phyloP scores from a whole-genome alignment of 2,888 invertebrate genomes.

The Dicranocentrus wangi region DNA sequence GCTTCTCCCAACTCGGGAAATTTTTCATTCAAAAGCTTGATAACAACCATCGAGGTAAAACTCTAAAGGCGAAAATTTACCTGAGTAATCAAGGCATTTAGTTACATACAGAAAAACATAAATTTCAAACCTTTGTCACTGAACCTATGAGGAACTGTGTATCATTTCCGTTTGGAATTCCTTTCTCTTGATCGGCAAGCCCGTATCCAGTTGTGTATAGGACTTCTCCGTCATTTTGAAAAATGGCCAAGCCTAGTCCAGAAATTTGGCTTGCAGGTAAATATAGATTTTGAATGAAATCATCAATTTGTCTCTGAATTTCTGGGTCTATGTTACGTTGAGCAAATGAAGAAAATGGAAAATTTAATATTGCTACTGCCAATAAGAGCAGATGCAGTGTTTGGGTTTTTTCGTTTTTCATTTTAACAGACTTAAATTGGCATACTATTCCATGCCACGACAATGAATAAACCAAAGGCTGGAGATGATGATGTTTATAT shows the following conservation, averaged over 20 bases:
- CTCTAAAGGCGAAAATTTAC: conserved; percentile 11
- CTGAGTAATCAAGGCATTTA: background rate
- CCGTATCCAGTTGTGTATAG: conserved; percentile 54
- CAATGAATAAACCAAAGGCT: too few species aligned
- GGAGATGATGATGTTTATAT: too few species aligned
- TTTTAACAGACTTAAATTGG: too few species aligned
- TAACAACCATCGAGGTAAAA: conserved; percentile 46
- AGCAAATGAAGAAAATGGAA: too few species aligned
- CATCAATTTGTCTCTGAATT: conserved; percentile 16
- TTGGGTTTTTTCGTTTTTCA: too few species aligned
- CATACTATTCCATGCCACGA: too few species aligned
- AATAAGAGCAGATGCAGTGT: too few species aligned
- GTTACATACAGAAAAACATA: background rate
- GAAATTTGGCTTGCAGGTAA: conserved; percentile 36
- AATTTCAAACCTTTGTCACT: conserved; percentile 64
- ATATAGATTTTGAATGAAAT: conserved; percentile 37
- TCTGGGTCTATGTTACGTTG: conserved; percentile 23
- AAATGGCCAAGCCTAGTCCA: conserved; percentile 52
- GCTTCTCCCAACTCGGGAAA: conserved; percentile 62
- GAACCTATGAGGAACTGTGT: conserved; percentile 61
- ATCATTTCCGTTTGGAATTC: conserved; percentile 32
- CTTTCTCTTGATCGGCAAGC: conserved; percentile 31
- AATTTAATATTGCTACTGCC: too few species aligned
- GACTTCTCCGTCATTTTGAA: conserved; percentile 30
- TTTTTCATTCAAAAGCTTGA: conserved; percentile 49